phyloP scores from a whole-genome alignment of 2,888 invertebrate genomes.

The Cancer borealis region DNA sequence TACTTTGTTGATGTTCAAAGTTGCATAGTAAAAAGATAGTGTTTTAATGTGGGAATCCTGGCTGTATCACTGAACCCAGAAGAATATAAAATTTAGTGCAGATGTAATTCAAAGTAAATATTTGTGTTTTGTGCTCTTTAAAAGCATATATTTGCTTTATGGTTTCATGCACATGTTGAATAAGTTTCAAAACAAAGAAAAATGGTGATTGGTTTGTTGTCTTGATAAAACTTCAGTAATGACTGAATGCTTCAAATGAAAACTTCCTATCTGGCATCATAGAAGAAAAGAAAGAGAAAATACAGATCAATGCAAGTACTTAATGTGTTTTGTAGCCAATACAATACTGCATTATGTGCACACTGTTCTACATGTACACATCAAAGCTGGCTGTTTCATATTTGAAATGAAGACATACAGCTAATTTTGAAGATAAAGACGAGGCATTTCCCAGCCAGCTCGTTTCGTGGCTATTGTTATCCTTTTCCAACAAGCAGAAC shows the following conservation, averaged over 20 bases:
- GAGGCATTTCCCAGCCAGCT: no score
- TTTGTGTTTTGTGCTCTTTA: neutral
- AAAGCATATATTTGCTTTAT: neutral
- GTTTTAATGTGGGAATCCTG: conserved; percentile 6
- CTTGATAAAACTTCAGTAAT: neutral
- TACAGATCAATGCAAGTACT: no score
- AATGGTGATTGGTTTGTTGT: no score
- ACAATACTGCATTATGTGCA: no score
- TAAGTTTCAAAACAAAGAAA: neutral
- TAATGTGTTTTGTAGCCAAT: no score
- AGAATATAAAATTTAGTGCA: neutral
- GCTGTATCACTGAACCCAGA: neutral
- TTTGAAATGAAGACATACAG: no score
- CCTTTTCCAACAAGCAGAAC: no score
- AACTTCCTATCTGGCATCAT: neutral
- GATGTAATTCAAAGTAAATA: neutral
- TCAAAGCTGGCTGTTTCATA: no score
- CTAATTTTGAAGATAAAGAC: no score
- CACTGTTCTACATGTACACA: no score
- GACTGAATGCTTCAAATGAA: neutral
- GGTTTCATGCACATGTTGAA: neutral
- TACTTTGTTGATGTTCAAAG: neutral
- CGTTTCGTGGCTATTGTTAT: no score
- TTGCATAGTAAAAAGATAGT: neutral
- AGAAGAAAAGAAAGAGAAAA: neutral